Base-by-base conservation (phyloP, 1,140 invertebrate species). In the Lepidurus apus region DNA sequence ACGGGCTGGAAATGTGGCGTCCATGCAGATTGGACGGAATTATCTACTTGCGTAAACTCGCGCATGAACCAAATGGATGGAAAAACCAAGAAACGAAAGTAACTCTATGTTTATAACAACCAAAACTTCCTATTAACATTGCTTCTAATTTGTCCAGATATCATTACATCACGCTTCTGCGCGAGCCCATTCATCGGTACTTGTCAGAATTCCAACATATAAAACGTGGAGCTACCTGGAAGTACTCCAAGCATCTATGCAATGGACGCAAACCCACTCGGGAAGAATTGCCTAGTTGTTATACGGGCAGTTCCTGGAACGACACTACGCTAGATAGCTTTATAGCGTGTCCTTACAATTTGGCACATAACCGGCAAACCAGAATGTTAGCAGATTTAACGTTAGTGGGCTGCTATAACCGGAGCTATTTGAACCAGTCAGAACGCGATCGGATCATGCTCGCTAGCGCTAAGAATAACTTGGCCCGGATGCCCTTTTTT, bases 1-100 rank as follows among this genome's bases (percentile, higher is more conserved):
- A 98, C 96, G 21, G 98, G 98, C 75, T 99, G 98, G 98, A 95
- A 95, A 83, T 99, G 98, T 88, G 97, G 98, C 76, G 87, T 99
- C 21, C 98, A 99, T 87, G 96, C 98, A 10, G 95, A 99, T 87
- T 99, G 96, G 93, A 98, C 97, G 13, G 97, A 99, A 87, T 85
- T 99, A 77, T 95, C 94, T 11, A 91, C 90, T 83, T 94, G 95
- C 86, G 95, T 97, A 73, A 93, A 95, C 84, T 89, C 90, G 74
- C 93, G 94, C 83, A 88, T 96, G 81, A 93, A 95, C 84, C 91
- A 93, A 86, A 91, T 93, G 82, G 94, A 96, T 85, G 93, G 93
- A 10, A 90, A 91, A 76, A 88, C 88, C 7, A 89, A 91, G 1
- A 93, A 93, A 83, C 85, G 93, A 81, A 87, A 93, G 86, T 86